Percentiles rank a stretch among this genome's conserved stretches.
Conservation (phyloP, 2,797 vertebrate genomes). For the Acomys russatus region DNA sequence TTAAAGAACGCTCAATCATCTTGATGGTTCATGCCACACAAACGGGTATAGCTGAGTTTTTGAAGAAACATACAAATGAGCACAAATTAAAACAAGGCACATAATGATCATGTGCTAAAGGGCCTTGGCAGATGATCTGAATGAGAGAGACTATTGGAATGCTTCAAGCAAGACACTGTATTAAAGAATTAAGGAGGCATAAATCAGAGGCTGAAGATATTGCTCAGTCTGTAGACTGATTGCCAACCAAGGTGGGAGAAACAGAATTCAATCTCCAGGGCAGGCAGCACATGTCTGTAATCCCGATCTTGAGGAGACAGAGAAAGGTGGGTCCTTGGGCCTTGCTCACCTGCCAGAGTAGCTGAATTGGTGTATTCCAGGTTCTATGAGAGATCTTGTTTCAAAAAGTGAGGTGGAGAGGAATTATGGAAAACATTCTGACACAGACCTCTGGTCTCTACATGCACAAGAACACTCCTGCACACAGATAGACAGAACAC, state of each 20-base stretch:
- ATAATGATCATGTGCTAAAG: conserved; percentile 11
- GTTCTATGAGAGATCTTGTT: background rate
- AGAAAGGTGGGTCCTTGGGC: background rate
- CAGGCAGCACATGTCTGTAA: background rate
- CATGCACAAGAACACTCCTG: background rate
- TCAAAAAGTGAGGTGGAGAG: background rate
- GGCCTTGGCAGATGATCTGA: background rate
- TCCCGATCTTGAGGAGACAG: background rate
- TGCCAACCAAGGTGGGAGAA: background rate
- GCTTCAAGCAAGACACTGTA: conserved; percentile 16
- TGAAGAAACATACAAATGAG: conserved; percentile 49
- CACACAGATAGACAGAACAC: background rate
- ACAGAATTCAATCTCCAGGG: background rate
- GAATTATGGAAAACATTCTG: background rate
- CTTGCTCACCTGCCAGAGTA: background rate
- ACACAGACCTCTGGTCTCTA: background rate
- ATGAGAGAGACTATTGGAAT: background rate
- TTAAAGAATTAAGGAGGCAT: conserved; percentile 21
- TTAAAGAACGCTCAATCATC: conserved; percentile 36
- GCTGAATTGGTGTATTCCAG: background rate
- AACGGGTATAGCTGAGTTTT: conserved; percentile 24
- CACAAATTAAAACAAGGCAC: conserved; percentile 45
- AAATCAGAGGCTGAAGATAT: background rate
- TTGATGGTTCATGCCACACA: conserved; percentile 39
- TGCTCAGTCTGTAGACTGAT: background rate